A percentile compares a stretch with the other conserved stretches of the same genome.
These are phyloP conservation scores for Serranus cabrilla DNA, from an alignment of 2,797 vertebrate genomes.

Conservation along the genomic window DNA sequence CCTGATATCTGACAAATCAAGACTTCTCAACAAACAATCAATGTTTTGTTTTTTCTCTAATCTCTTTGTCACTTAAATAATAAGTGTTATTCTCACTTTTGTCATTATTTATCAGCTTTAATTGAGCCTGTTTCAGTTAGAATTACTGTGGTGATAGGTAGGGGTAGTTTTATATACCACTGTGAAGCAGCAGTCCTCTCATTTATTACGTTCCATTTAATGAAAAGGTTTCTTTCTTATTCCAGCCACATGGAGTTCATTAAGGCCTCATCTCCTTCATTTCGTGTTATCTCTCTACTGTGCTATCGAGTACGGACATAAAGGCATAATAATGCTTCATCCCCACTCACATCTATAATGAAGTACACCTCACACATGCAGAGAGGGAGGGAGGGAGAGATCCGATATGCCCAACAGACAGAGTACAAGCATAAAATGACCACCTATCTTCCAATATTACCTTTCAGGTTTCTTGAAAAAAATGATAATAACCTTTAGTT, in stretches of 20 bases:
- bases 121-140: not conserved
- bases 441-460: not conserved
- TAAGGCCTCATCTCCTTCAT: not conserved
- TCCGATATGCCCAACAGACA: too few relatives aligned
- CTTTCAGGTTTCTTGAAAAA: not conserved
- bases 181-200: not conserved
- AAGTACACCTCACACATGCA: not conserved
- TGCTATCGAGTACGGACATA: not conserved
- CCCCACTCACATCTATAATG: too few relatives aligned
- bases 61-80: slow-evolving; percentile 1
- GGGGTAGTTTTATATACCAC: not conserved
- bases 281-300: not conserved
- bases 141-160: not conserved
- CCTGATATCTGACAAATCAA: slow-evolving; percentile 18
- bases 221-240: not conserved
- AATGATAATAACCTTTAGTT: not conserved
- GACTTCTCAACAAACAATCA: not conserved
- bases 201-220: not conserved
- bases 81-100: not conserved
- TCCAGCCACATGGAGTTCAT: not conserved
- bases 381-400: not conserved
- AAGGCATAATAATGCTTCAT: not conserved
- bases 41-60: not conserved
- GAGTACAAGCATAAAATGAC: too few relatives aligned
- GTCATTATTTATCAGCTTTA: not conserved